Percentiles rank a stretch among this genome's conserved stretches.
These are phyloP conservation scores for Oophaga sylvatica DNA, from an alignment of 2,797 vertebrate species.

Conservation along the genomic window DNA sequence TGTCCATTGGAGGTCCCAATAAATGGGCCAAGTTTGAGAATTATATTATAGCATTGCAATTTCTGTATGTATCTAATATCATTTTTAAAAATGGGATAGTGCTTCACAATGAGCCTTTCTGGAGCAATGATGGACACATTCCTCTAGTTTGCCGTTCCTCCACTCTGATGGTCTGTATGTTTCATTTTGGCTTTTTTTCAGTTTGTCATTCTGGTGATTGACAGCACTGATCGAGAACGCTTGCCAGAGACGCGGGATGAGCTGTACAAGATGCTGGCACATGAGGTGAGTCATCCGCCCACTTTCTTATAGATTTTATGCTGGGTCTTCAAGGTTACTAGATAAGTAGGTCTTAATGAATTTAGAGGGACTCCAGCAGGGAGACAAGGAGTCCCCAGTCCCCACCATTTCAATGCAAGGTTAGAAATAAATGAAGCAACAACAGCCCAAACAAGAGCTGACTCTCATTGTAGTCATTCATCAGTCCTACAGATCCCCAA, in stretches of 20 bases:
- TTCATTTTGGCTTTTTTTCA: constrained; percentile 62
- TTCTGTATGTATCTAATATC: too few relatives aligned
- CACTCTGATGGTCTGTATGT: not conserved
- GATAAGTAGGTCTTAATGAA: not conserved
- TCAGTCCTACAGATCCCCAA: not conserved
- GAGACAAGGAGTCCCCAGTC: not conserved
- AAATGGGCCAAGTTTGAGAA: too few relatives aligned
- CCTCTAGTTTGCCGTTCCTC: not conserved
- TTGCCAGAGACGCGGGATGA: constrained; percentile 80
- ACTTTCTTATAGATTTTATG: not conserved
- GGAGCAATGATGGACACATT: not conserved
- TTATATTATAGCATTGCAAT: too few relatives aligned
- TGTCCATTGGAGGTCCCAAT: too few relatives aligned
- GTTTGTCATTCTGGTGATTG: constrained; percentile 87
- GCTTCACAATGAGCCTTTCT: not conserved
- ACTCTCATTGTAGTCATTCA: not conserved
- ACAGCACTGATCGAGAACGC: constrained; percentile 85
- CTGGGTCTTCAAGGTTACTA: not conserved
- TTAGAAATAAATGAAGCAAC: not conserved
- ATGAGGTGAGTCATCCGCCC: constrained; percentile 76
- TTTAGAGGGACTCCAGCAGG: not conserved
- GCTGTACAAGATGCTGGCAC: constrained; percentile 83
- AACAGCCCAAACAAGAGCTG: not conserved
- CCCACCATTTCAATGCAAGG: not conserved
- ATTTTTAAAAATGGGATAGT: too few relatives aligned